Evolutionary conservation across 1,140 invertebrate genomes (phyloP), one percentile per base, ranked within the genome.

Genomic region (Drosophila miranda): DNA sequence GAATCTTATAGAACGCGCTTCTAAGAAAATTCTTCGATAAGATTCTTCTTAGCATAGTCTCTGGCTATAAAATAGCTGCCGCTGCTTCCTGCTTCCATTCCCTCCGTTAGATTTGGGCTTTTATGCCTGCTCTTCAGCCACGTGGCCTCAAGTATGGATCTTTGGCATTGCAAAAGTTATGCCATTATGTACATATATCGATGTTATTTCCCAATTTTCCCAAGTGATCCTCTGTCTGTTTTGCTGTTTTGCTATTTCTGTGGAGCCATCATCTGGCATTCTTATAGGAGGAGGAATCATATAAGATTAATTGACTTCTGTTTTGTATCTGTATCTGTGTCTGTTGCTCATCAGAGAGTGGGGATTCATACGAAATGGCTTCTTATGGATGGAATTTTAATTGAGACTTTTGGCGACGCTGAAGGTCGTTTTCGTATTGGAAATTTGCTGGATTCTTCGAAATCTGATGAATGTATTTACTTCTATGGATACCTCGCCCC

Each of bases 351-450:
- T 30, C 30, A 9, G 28, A 3, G 28, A 26, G 23, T 26, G 3
- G 23, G 23, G 23, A 26, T 26, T 26, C 23, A 26, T 26, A 5
- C 23, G 23, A 26, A 26, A 30, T 30, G 28, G 30, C 30, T 64
- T 42, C 73, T 52, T 42, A 56, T 70, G 55, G 55, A 38, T 57
- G 76, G 81, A 80, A 84, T 86, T 86, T 84, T 86, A 86, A 86
- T 84, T 80, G 73, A 86, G 67, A 58, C 50, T 67, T 78, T 69
- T 74, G 74, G 68, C 55, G 59, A 58, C 48, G 45, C 28, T 44
- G 80, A 83, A 84, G 80, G 79, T 79, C 72, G 30, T 50, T 44
- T 49, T 64, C 26, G 49, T 56, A 41, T 67, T 58, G 75, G 46
- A n/a, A 55, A 48, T 51, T 75, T 23, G 54, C 23, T 34, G 44